Evolutionary conservation across 2,888 invertebrate genomes (phyloP), one percentile per base, ranked within the genome.

Genomic region (Dicranocentrus wangi): DNA sequence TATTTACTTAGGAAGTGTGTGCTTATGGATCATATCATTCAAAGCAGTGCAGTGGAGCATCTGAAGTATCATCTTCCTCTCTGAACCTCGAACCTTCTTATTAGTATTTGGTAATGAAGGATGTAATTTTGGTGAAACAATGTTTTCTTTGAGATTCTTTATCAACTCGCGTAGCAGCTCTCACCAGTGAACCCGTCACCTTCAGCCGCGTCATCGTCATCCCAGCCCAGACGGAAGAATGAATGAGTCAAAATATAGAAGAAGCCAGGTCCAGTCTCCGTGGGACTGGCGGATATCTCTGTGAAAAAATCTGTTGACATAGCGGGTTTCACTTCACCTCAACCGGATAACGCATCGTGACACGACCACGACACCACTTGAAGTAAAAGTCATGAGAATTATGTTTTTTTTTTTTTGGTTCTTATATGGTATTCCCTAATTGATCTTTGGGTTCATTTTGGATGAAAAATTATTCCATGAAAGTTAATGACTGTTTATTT

Each of bases 121-220:
- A 58, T 58, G 66, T 75, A 66, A 75, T 73, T 73, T 65, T 28
- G 63, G 15, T 43, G 51, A 63, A 51, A 63, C 72, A 72, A 61
- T 42, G 61, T 47, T 43, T 61, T 55, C 27, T 28, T 71, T 71
- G 27, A 39, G 27, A 21, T 55, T 69, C 28, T 51, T 32, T 21
- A 15, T 25, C 2, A 1, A 13, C 23, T 53, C 53, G 21, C 19
- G 19, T 2, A 47, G 15, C 47, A 21, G 19, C 15, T 5, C 3
- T 55, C 3, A 5, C 15, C 2, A 19, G 55, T 55, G 21, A 55
- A 19, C 55, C 8, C 5, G 5, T 55, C 21, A 5, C 15, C n/a
- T 23, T 5, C 55, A 55, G n/a, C n/a, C n/a, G n/a, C 21, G 23
- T 21, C 55, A 21, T 23, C 21, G 3, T 51, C 51, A 39, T 39